phyloP scores from a whole-genome alignment of 53 echinoderm and acorn worm species.

The Zoroaster sp. region DNA sequence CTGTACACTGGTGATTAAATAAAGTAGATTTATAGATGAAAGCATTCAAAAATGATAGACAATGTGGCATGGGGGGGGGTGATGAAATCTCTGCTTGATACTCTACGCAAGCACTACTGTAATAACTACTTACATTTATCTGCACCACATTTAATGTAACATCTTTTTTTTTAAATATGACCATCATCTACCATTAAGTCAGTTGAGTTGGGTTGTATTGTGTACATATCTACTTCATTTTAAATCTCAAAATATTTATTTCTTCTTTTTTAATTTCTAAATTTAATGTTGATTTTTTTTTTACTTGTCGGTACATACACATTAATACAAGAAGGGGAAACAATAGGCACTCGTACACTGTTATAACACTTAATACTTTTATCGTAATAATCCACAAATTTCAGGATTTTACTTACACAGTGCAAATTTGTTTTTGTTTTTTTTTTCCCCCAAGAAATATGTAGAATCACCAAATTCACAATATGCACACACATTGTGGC shows the following conservation, averaged over 20 bases:
- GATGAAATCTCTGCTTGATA: not conserved
- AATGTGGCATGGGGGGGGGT: not conserved
- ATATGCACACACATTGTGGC: constrained; percentile 16
- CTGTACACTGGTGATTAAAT: not conserved
- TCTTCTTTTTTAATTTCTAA: not conserved
- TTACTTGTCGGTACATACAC: not conserved
- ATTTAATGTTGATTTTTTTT: not conserved
- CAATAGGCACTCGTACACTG: constrained; percentile 24
- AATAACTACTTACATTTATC: not conserved
- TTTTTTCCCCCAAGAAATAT: constrained; percentile 34
- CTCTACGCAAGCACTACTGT: constrained; percentile 8
- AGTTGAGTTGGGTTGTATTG: not conserved
- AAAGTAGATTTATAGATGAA: not conserved
- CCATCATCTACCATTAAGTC: not conserved
- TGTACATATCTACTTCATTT: constrained; percentile 4
- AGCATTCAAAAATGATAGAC: not conserved
- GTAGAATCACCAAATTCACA: not conserved
- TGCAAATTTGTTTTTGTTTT: constrained; percentile 23
- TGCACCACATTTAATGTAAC: too few relatives aligned
- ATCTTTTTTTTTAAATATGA: not conserved
- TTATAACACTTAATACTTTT: not conserved
- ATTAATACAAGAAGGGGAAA: not conserved
- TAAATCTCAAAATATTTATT: constrained; percentile 17
- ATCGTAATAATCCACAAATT: constrained; percentile 45
- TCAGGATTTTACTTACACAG: constrained; percentile 39